Conservation (phyloP, 2,797 vertebrate genomes). For the Discoglossus pictus region DNA sequence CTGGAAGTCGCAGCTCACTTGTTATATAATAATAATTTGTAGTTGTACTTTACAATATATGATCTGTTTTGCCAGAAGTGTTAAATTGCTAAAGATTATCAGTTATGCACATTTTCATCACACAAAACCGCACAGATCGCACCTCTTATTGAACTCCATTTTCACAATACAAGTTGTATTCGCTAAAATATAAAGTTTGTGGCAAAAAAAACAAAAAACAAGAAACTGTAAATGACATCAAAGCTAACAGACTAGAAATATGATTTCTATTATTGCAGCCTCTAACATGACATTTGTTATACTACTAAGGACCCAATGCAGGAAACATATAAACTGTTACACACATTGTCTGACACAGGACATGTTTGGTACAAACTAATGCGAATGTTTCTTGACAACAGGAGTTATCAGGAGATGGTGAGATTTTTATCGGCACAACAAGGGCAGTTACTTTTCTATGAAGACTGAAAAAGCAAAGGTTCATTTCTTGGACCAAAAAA, state of each 20-base stretch:
- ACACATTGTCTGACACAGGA: slow-evolving; percentile 32
- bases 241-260: slow-evolving; percentile 30
- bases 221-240: slow-evolving; percentile 20
- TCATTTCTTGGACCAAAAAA: slow-evolving; percentile 12
- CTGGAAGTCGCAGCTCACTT: too few relatives aligned
- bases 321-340: slow-evolving; percentile 21
- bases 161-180: slow-evolving; percentile 16
- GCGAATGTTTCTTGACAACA: slow-evolving; percentile 36
- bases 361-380: slow-evolving; percentile 27
- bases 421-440: slow-evolving; percentile 35
- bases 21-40: too few relatives aligned
- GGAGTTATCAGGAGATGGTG: slow-evolving; percentile 24
- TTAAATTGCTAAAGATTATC: neutral
- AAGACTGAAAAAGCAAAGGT: slow-evolving; percentile 38
- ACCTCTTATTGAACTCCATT: slow-evolving; percentile 30
- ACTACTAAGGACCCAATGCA: slow-evolving; percentile 20
- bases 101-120: neutral
- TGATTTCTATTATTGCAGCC: slow-evolving; percentile 13
- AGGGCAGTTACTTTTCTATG: slow-evolving; percentile 29
- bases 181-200: slow-evolving; percentile 35
- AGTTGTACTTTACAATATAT: too few relatives aligned
- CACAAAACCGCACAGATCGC: slow-evolving; percentile 1
- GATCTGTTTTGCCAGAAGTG: too few relatives aligned
- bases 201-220: slow-evolving; percentile 25
- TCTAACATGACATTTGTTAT: slow-evolving; percentile 30